Evolutionary conservation across 2,888 invertebrate species (phyloP), one percentile per base, ranked within the genome.

Genomic region (Amitus sp.): DNA sequence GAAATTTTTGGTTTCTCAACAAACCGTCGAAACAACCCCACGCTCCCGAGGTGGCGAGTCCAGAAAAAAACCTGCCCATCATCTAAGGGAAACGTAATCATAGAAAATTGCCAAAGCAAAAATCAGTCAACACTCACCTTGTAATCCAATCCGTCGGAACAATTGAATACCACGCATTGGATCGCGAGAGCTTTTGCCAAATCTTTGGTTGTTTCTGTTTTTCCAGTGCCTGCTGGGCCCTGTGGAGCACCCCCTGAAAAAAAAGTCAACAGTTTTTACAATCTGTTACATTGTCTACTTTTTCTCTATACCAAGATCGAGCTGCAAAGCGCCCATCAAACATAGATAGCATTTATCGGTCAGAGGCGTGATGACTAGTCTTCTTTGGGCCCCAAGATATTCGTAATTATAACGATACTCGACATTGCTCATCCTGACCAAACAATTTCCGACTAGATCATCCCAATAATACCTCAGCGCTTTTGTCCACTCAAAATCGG

Each of bases 11-110:
- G n/a, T n/a, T n/a, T n/a, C n/a, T n/a, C n/a, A n/a, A n/a, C n/a
- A n/a, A n/a, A n/a, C n/a, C 95, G 78, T 95, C 95, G 78, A 95
- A 95, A 74, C 95, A 95, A 73, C 94, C 94, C 95, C 95, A 95
- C 2, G 94, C 94, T 0, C 95, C 95, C 1, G 93, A 93, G 52
- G 94, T 94, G 0, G 94, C 94, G 67, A 95, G 81, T 0, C 95
- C 95, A 2, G 94, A 92, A 82, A 95, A 95, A 78, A 95, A 95
- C 56, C 93, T 85, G 0, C 95, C 95, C 95, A 95, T 95, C 91
- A 93, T 92, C 85, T 92, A 87, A 17, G 43, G 5, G n/a, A 30
- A n/a, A 30, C 30, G n/a, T 30, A 7, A 27, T 45, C n/a, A 10
- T 18, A 19, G 12, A 43, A 43, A 43, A n/a, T 17, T 10, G 17